Evolutionary conservation across 2,888 invertebrate species (phyloP).

Genomic region (Ramazzottius varieornatus): DNA sequence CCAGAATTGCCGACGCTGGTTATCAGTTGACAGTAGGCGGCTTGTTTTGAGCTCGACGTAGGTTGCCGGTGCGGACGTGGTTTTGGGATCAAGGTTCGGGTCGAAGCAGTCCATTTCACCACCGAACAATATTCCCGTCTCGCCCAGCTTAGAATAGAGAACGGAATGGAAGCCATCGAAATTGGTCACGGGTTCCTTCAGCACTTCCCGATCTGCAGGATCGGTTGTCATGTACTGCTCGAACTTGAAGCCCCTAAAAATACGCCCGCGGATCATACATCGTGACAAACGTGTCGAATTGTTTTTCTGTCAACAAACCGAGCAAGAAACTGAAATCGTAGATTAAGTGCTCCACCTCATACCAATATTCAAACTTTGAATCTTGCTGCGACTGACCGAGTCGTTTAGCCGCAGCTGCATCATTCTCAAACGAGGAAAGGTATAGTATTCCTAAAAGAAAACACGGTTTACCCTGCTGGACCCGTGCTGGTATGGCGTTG

Average conservation of each 20-base stretch:
- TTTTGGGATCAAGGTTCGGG: background rate
- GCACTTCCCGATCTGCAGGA: background rate
- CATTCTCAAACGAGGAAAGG: background rate
- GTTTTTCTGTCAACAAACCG: too few relatives aligned
- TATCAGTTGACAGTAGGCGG: background rate
- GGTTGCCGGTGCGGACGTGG: background rate
- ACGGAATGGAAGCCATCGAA: background rate
- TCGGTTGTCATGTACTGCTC: background rate
- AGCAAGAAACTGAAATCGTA: too few relatives aligned
- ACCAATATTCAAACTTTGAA: background rate
- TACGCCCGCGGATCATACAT: too few relatives aligned
- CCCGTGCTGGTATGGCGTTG: too few relatives aligned
- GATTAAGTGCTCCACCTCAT: too few relatives aligned
- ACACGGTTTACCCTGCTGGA: too few relatives aligned
- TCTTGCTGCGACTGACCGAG: background rate
- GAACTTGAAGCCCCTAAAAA: background rate
- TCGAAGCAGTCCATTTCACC: conserved; percentile 2
- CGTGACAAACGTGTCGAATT: too few relatives aligned
- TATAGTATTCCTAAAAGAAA: too few relatives aligned
- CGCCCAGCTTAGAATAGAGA: background rate
- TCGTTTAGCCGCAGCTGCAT: background rate
- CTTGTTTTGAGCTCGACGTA: background rate
- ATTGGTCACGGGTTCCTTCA: background rate
- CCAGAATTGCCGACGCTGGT: background rate
- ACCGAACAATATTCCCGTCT: background rate